Percentiles rank a stretch among this genome's conserved stretches.
These are phyloP conservation scores for Phoenicopterus ruber DNA, from an alignment of 2,113 vertebrate species.

Conservation along the genomic window DNA sequence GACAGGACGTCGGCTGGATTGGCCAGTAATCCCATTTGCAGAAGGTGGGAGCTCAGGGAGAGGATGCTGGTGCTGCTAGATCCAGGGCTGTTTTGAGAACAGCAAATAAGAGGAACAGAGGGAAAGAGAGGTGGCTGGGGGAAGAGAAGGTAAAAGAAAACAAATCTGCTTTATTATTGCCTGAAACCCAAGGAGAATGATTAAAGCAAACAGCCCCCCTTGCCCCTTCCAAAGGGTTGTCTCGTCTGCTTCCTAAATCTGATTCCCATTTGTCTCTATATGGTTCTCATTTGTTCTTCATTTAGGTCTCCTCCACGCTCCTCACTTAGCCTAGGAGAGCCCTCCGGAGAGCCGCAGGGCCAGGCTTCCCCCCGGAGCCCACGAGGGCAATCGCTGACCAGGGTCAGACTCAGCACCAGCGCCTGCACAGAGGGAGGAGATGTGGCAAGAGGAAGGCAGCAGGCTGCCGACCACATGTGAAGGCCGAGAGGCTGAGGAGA, in stretches of 20 bases:
- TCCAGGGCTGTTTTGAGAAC: background rate
- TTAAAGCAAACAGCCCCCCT: background rate
- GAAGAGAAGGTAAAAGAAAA: background rate
- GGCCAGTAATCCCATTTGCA: background rate
- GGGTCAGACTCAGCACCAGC: background rate
- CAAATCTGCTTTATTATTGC: background rate
- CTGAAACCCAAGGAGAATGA: background rate
- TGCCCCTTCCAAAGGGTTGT: background rate
- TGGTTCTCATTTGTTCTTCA: constrained; percentile 17
- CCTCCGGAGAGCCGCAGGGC: background rate
- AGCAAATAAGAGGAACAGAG: background rate
- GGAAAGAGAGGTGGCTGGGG: background rate
- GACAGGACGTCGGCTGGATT: background rate
- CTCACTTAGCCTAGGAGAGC: background rate
- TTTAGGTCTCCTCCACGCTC: background rate
- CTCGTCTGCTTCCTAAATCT: constrained; percentile 41
- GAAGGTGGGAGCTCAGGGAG: background rate
- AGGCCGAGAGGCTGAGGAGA: background rate
- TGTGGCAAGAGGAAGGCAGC: background rate
- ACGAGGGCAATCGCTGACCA: rapidly evolving
- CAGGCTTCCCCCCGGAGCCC: rapidly evolving
- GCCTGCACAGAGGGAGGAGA: background rate
- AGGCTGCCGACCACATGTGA: background rate
- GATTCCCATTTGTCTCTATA: constrained; percentile 46
- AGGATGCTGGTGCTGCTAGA: background rate